These are phyloP conservation scores for Dryobota labecula DNA, from an alignment of 2,888 invertebrate genomes.

Conservation along the genomic window DNA sequence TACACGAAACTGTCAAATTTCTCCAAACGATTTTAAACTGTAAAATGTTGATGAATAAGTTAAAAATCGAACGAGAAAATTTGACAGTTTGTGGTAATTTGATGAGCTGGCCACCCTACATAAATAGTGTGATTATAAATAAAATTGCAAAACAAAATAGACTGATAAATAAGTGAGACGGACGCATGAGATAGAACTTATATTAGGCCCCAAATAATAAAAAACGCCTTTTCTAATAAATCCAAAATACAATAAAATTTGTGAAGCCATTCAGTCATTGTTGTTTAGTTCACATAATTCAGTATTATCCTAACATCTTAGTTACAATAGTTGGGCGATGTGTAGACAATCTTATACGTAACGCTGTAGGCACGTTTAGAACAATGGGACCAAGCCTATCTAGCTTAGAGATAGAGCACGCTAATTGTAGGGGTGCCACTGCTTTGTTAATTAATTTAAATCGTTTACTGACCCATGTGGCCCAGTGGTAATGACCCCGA, in stretches of 20 bases:
- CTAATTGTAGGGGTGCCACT: constrained; percentile 65
- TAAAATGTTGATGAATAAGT: too few relatives aligned
- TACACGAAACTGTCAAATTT: too few relatives aligned
- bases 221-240: not conserved
- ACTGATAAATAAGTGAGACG: too few relatives aligned
- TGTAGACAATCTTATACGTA: constrained; percentile 62
- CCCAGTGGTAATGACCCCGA: too few relatives aligned
- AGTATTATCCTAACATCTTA: constrained; percentile 62
- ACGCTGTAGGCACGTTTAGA: constrained; percentile 66
- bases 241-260: constrained; percentile 42
- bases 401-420: constrained; percentile 66
- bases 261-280: constrained; percentile 49
- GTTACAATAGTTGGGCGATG: constrained; percentile 59
- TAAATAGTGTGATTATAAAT: too few relatives aligned
- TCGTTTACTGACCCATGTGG: too few relatives aligned
- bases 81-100: too few relatives aligned
- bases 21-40: too few relatives aligned
- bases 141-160: too few relatives aligned
- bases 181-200: too few relatives aligned
- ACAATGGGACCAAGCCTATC: constrained; percentile 75
- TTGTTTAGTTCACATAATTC: constrained; percentile 61
- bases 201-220: not conserved
- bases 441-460: not conserved
- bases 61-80: too few relatives aligned
- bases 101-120: too few relatives aligned